Conservation (phyloP, 2,888 invertebrate genomes). For the Trissolcus japonicus region DNA sequence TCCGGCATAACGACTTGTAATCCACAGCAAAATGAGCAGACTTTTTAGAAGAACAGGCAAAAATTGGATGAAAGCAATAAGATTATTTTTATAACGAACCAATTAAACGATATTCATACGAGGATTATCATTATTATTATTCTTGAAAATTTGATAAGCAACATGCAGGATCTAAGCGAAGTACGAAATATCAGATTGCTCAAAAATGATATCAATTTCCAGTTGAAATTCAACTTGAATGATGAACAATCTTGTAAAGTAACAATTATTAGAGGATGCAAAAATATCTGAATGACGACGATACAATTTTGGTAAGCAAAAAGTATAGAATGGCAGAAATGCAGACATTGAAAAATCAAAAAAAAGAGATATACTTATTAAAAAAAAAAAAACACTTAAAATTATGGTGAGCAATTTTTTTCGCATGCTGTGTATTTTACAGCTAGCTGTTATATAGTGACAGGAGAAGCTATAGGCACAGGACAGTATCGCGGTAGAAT, state of each 20-base stretch:
- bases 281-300: neutral
- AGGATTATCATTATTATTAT: no score
- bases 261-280: neutral
- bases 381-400: no score
- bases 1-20: no score
- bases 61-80: no score
- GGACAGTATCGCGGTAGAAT: constrained; percentile 74
- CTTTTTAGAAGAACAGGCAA: no score
- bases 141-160: constrained; percentile 43
- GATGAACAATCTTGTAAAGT: neutral
- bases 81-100: no score
- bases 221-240: neutral
- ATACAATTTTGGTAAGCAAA: neutral
- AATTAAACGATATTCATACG: no score
- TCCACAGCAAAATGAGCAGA: neutral
- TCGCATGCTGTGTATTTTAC: constrained; percentile 74
- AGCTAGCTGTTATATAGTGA: constrained; percentile 77
- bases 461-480: constrained; percentile 76
- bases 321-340: no score
- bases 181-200: neutral
- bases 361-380: no score
- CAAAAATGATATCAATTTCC: no score
- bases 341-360: no score
- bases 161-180: constrained; percentile 72
- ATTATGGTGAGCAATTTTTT: constrained; percentile 27